Evolutionary conservation across 2,113 vertebrate genomes (phyloP).

Genomic region (Acrocephalus kingi): DNA sequence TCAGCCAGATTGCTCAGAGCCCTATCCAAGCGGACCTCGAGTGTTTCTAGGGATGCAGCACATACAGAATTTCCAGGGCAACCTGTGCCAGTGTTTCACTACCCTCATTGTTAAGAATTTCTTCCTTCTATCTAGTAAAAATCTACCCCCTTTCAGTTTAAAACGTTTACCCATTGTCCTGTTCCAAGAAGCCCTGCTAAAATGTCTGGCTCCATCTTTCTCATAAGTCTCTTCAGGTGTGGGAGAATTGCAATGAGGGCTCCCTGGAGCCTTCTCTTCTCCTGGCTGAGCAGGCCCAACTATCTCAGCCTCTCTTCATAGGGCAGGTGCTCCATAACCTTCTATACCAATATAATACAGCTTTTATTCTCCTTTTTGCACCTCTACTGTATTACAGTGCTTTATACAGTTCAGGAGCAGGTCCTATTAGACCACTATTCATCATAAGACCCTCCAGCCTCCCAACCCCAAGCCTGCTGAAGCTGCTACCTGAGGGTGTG

Average conservation of each 20-base stretch:
- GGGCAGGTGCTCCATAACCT: not conserved
- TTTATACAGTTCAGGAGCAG: accelerated
- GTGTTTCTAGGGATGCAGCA: not conserved
- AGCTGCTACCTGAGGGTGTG: not conserved
- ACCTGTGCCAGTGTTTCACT: not conserved
- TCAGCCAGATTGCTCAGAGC: not conserved
- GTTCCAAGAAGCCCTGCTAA: not conserved
- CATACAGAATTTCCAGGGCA: not conserved
- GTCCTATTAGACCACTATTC: not conserved
- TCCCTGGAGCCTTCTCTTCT: not conserved
- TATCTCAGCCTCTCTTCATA: not conserved
- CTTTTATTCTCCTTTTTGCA: not conserved
- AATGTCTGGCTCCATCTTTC: not conserved
- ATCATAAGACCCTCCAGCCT: not conserved
- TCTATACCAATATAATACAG: not conserved
- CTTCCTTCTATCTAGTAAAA: not conserved
- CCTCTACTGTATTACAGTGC: not conserved
- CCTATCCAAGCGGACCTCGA: not conserved
- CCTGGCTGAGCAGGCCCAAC: not conserved
- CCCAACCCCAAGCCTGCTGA: not conserved
- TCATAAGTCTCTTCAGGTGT: not conserved
- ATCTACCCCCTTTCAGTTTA: not conserved
- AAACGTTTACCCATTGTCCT: not conserved
- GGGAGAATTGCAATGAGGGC: not conserved
- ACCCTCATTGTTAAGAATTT: not conserved